Conservation (phyloP, 2,797 vertebrate genomes). For the Holocentrus rufus region DNA sequence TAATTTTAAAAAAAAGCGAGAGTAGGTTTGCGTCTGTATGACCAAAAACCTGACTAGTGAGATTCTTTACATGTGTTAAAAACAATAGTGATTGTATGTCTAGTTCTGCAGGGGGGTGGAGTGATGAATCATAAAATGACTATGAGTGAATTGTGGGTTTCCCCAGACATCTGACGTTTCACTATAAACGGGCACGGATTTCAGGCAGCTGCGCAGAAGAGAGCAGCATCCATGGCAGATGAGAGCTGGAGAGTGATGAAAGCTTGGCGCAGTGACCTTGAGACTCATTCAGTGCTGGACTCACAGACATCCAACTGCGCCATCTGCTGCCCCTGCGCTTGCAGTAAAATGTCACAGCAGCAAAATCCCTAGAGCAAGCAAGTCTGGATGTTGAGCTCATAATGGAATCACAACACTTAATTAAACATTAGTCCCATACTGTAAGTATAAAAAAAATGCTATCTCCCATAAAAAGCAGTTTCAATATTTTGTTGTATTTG, state of each 20-base stretch:
- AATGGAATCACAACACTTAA: not conserved
- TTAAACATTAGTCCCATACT: not conserved
- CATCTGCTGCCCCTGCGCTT: slow-evolving; percentile 64
- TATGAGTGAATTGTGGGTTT: slow-evolving; percentile 27
- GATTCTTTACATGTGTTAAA: not conserved
- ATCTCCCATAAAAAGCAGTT: not conserved
- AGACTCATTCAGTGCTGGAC: slow-evolving; percentile 27
- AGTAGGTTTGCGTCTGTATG: not conserved
- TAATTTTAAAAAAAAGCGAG: too few species aligned
- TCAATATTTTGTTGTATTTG: too few species aligned
- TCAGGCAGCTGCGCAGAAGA: slow-evolving; percentile 56
- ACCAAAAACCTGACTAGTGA: too few species aligned
- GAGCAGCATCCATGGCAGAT: slow-evolving; percentile 42
- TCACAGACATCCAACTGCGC: slow-evolving; percentile 51
- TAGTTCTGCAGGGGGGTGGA: not conserved
- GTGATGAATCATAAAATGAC: slow-evolving; percentile 13
- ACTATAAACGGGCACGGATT: not conserved
- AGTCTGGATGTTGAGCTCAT: not conserved
- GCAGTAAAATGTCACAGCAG: slow-evolving; percentile 17
- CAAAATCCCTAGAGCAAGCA: not conserved
- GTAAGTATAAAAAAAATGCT: too few species aligned
- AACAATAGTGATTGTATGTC: not conserved
- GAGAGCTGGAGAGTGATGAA: slow-evolving; percentile 36
- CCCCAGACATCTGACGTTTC: slow-evolving; percentile 18
- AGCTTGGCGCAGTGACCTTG: slow-evolving; percentile 78